A percentile compares a stretch with the other conserved stretches of the same genome.
These are phyloP conservation scores for Xylocopa sonorina DNA, from an alignment of 1,140 invertebrate species.

Conservation along the genomic window DNA sequence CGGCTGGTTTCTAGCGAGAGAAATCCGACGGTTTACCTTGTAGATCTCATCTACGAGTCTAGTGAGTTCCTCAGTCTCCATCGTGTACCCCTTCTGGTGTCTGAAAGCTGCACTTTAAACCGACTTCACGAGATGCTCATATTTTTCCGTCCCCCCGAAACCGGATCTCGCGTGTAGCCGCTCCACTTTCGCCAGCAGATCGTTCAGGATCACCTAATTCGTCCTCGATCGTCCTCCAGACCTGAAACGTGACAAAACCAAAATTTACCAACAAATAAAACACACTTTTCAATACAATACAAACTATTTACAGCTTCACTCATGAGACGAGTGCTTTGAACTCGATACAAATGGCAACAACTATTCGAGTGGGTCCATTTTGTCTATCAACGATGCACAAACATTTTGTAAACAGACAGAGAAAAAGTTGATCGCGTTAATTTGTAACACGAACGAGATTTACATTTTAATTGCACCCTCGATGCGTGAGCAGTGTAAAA, in stretches of 20 bases:
- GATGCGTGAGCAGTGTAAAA: too few species aligned
- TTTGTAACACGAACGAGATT: too few species aligned
- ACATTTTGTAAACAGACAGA: too few species aligned
- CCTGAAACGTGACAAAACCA: conserved; percentile 26
- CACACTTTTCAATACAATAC: too few species aligned
- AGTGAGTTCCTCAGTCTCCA: conserved; percentile 94
- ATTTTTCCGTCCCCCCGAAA: conserved; percentile 74
- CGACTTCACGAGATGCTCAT: conserved; percentile 78
- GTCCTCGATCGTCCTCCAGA: not conserved
- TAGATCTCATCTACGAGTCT: conserved; percentile 95
- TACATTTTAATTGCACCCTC: too few species aligned
- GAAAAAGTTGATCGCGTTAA: too few species aligned
- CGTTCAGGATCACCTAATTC: conserved; percentile 42
- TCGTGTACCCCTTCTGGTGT: conserved; percentile 75
- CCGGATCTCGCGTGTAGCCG: conserved; percentile 70
- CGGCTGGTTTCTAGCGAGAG: conserved; percentile 9
- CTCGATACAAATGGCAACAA: too few species aligned
- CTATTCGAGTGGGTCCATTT: too few species aligned
- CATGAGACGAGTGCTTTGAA: too few species aligned
- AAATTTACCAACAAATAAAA: not conserved
- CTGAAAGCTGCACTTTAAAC: conserved; percentile 67
- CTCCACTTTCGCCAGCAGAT: conserved; percentile 70
- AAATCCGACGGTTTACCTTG: conserved; percentile 85
- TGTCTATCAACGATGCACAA: too few species aligned
- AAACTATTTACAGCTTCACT: too few species aligned